Evolutionary conservation across 92 coral and sea anemone genomes (phyloP).

Genomic region (Pocillopora grandis): DNA sequence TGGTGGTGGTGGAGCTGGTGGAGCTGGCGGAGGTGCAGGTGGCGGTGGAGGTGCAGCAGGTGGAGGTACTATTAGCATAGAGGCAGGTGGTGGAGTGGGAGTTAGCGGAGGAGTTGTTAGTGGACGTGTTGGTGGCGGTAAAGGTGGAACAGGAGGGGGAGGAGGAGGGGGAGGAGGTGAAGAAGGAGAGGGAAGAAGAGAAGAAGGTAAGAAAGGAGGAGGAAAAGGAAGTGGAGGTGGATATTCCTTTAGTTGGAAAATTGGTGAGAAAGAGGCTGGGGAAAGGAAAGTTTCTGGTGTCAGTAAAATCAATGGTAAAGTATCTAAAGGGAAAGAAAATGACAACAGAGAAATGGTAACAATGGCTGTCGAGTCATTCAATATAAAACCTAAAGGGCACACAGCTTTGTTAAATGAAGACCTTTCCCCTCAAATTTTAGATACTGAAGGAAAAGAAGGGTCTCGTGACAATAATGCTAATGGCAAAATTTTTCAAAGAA

Average conservation of each 20-base stretch:
- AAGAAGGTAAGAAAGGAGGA: conserved; percentile 1
- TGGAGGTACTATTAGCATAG: neutral
- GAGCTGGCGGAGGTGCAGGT: neutral
- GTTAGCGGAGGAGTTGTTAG: conserved; percentile 35
- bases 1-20: neutral
- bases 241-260: conserved; percentile 26
- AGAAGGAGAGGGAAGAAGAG: conserved; percentile 33
- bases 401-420: neutral
- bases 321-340: neutral
- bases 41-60: neutral
- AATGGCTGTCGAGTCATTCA: neutral
- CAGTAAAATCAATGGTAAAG: neutral
- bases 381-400: neutral
- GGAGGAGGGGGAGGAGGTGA: conserved; percentile 33
- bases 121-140: conserved; percentile 21
- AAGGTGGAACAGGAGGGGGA: conserved; percentile 9
- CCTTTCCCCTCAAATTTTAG: neutral
- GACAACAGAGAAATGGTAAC: neutral
- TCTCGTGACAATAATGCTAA: neutral
- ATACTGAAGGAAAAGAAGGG: neutral
- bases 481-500: neutral
- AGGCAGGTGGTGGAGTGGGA: conserved; percentile 1
- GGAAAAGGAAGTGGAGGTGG: conserved; percentile 53
- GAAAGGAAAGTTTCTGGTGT: conserved; percentile 6
- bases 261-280: conserved; percentile 24